These are phyloP conservation scores for Machimus atricapillus DNA, from an alignment of 2,888 invertebrate species.

Conservation along the genomic window DNA sequence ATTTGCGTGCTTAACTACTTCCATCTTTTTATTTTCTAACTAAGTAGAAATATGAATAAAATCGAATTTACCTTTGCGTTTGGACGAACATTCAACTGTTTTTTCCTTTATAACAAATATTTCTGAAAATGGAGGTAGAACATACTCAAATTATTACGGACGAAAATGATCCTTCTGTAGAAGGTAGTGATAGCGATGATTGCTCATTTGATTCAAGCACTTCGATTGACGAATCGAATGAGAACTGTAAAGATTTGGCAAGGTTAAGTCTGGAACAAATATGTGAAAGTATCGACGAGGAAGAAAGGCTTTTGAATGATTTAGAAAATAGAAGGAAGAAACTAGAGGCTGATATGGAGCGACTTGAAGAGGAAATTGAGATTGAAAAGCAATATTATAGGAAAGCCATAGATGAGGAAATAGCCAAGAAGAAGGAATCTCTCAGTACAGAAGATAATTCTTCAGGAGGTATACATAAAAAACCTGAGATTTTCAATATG, in stretches of 20 bases:
- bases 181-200: background rate
- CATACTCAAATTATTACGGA: background rate
- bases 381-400: conserved; percentile 40
- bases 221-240: background rate
- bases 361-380: conserved; percentile 43
- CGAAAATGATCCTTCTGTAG: background rate
- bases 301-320: conserved; percentile 35
- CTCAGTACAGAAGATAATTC: background rate
- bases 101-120: background rate
- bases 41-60: background rate
- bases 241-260: background rate
- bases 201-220: background rate
- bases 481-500: background rate
- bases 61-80: background rate
- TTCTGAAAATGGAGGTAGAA: background rate
- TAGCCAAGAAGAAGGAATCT: conserved; percentile 23
- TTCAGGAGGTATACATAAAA: background rate
- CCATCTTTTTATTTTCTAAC: background rate
- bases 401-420: conserved; percentile 41
- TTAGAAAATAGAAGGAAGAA: conserved; percentile 39
- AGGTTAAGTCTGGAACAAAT: conserved; percentile 35
- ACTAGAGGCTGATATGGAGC: conserved; percentile 43
- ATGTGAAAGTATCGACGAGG: conserved; percentile 38
- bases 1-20: no score
- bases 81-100: background rate